Conservation (phyloP, 1,140 invertebrate genomes). For the Pseudomyrmex sp. region DNA sequence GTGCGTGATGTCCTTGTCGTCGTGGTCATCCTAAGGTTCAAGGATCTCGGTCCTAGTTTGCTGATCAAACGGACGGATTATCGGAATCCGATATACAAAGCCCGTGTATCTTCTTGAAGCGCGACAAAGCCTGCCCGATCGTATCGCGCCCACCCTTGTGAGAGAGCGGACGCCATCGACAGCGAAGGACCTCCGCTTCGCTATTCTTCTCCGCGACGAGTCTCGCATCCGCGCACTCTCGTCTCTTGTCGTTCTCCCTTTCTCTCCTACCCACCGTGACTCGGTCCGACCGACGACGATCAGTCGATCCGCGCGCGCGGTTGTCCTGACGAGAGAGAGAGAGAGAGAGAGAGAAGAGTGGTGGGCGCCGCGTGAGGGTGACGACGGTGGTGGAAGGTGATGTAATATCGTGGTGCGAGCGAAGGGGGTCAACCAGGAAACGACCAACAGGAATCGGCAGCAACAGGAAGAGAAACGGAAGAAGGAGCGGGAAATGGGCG, state of each 20-base stretch:
- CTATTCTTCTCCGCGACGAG: conserved; percentile 22
- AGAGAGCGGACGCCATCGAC: conserved; percentile 31
- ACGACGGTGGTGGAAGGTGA: conserved; percentile 34
- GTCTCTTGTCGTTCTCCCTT: conserved; percentile 24
- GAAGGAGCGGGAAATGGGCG: conserved; percentile 61
- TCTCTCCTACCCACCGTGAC: conserved; percentile 40
- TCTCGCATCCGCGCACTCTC: conserved; percentile 48
- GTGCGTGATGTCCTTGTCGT: conserved; percentile 22
- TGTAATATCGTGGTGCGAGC: conserved; percentile 36
- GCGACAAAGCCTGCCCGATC: conserved; percentile 9
- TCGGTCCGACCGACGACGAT: conserved; percentile 28
- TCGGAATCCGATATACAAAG: not conserved
- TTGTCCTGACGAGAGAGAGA: conserved; percentile 23
- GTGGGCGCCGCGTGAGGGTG: conserved; percentile 54
- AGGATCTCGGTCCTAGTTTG: conserved; percentile 20
- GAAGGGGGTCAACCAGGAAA: conserved; percentile 28
- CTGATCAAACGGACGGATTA: conserved; percentile 9
- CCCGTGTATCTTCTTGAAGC: conserved; percentile 20
- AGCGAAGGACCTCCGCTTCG: conserved; percentile 48
- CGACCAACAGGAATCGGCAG: conserved; percentile 33
- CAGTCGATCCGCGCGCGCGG: conserved; percentile 66
- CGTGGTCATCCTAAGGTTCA: conserved; percentile 20
- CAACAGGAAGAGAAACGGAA: conserved; percentile 26
- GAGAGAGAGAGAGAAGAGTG: conserved; percentile 32
- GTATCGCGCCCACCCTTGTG: conserved; percentile 5